phyloP scores from a whole-genome alignment of 2,797 vertebrate species.

The Manis crassicaudata region DNA sequence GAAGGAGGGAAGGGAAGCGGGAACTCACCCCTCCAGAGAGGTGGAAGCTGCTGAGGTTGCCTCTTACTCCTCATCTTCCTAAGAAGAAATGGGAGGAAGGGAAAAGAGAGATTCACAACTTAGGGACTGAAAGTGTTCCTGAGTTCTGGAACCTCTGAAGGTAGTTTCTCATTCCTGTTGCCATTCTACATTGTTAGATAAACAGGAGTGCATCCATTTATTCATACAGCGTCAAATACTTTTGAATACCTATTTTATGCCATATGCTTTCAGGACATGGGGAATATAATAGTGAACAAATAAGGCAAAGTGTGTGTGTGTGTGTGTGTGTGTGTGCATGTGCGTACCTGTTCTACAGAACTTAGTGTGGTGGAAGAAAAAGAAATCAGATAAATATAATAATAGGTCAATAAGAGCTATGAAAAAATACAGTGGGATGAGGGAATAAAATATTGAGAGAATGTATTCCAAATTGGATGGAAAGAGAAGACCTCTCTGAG shows the following conservation, averaged over 20 bases:
- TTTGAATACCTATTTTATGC: neutral
- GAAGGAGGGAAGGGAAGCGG: neutral
- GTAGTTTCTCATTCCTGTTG: neutral
- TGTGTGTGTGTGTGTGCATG: neutral
- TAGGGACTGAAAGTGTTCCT: neutral
- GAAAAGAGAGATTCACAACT: neutral
- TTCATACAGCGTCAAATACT: neutral
- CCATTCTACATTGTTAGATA: neutral
- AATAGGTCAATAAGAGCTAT: neutral
- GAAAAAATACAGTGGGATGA: neutral
- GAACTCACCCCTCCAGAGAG: neutral
- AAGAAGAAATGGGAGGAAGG: neutral
- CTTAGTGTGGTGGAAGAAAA: neutral
- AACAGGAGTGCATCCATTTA: neutral
- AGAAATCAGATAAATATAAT: neutral
- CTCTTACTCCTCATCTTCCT: neutral
- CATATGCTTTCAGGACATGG: neutral
- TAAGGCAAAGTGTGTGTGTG: neutral
- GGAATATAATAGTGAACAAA: neutral
- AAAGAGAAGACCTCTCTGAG: neutral
- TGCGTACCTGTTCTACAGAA: neutral
- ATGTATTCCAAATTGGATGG: neutral
- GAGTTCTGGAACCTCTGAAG: neutral
- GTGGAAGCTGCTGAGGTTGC: neutral
- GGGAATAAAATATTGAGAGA: neutral